These are phyloP conservation scores for Callaeas wilsoni DNA, from an alignment of 2,113 vertebrate species.

Conservation along the genomic window DNA sequence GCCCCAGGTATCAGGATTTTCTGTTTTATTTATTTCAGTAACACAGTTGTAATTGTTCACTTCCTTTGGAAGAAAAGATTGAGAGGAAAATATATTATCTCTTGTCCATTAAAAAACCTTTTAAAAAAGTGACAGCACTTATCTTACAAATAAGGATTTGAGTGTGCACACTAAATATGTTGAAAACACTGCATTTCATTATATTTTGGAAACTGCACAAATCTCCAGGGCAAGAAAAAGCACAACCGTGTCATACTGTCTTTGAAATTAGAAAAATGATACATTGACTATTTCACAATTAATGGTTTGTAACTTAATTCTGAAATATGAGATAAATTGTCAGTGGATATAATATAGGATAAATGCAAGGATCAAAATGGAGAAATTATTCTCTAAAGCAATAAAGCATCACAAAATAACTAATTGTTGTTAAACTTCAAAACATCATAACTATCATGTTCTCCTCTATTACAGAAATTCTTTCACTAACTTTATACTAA, in stretches of 20 bases:
- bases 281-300: background rate
- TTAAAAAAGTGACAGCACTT: background rate
- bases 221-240: background rate
- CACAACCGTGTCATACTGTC: background rate
- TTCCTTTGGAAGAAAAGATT: background rate
- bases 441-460: background rate
- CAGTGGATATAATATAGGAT: background rate
- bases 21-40: background rate
- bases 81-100: background rate
- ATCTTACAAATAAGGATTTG: background rate
- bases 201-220: background rate
- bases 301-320: background rate
- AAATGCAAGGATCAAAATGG: background rate
- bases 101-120: background rate
- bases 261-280: background rate
- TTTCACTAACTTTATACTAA: background rate
- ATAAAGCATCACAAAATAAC: background rate
- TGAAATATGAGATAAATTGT: background rate
- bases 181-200: background rate
- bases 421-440: background rate
- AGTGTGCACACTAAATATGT: background rate
- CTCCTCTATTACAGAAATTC: background rate
- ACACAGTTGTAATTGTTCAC: background rate
- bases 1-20: background rate
- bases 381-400: background rate